These are phyloP conservation scores for Beris chalybata DNA, from an alignment of 2,888 invertebrate species.

Conservation along the genomic window DNA sequence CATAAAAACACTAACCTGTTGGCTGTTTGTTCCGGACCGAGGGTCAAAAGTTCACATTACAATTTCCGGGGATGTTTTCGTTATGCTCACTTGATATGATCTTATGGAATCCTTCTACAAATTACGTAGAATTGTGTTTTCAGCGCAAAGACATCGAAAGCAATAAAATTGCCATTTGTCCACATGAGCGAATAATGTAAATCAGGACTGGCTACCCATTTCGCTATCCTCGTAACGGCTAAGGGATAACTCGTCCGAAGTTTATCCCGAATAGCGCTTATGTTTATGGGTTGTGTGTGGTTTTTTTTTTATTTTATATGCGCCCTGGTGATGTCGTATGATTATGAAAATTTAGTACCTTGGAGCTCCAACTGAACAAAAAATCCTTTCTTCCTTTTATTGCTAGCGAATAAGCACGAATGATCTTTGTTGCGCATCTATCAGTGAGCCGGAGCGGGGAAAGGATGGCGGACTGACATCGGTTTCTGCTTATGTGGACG, in stretches of 20 bases:
- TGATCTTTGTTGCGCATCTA: conserved; percentile 38
- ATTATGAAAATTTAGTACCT: conserved; percentile 38
- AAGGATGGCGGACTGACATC: too few relatives aligned
- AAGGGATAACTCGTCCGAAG: conserved; percentile 19
- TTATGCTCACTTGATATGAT: neutral
- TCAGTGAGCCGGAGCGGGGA: neutral
- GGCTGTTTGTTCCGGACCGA: too few relatives aligned
- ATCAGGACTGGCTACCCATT: neutral
- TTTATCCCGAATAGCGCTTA: neutral
- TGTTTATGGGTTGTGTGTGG: conserved; percentile 8
- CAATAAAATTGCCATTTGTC: conserved; percentile 38
- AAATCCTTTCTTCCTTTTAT: conserved; percentile 26
- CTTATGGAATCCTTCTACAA: conserved; percentile 22
- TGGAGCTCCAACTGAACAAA: conserved; percentile 3
- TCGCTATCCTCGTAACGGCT: conserved; percentile 5
- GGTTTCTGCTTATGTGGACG: too few relatives aligned
- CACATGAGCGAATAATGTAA: conserved; percentile 17
- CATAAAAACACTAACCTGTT: too few relatives aligned
- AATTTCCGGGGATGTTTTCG: neutral
- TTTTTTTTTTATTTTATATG: conserved; percentile 7
- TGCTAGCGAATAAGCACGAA: conserved; percentile 25
- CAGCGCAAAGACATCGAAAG: conserved; percentile 17
- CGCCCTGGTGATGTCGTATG: conserved; percentile 27
- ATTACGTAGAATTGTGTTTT: neutral
- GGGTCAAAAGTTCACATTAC: neutral